These are phyloP conservation scores for Protosalanx chinensis DNA, from an alignment of 2,797 vertebrate genomes.

Conservation along the genomic window DNA sequence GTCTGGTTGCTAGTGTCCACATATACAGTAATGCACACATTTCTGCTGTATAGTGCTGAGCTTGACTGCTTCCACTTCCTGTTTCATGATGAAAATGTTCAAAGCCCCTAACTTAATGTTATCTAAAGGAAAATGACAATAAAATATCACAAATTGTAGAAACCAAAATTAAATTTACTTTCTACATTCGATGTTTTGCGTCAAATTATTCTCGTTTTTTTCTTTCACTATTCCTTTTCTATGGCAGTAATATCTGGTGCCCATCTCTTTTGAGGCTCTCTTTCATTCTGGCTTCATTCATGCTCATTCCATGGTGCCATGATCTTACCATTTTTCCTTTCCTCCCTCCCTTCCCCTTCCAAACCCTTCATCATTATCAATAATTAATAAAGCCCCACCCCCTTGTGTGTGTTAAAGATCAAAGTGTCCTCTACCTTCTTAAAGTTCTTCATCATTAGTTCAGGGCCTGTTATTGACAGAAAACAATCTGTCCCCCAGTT, in stretches of 20 bases:
- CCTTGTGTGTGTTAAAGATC: constrained; percentile 13
- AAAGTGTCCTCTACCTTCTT: constrained; percentile 21
- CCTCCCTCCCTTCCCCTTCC: neutral
- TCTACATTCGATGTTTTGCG: neutral
- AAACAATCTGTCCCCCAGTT: neutral
- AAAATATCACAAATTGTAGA: constrained; percentile 9
- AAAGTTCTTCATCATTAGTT: neutral
- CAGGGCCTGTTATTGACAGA: neutral
- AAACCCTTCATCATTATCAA: constrained; percentile 12
- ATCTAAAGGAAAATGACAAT: neutral
- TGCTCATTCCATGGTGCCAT: neutral
- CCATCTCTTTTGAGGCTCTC: neutral
- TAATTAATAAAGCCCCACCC: constrained; percentile 26
- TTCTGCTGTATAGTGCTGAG: neutral
- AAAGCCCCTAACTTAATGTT: too few species aligned
- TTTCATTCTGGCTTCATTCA: neutral
- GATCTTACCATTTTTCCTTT: neutral
- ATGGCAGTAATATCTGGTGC: neutral
- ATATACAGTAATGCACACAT: too few species aligned
- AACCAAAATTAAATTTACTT: constrained; percentile 4
- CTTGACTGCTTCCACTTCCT: neutral
- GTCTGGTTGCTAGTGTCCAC: too few species aligned
- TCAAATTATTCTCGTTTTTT: neutral
- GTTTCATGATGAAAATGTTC: neutral
- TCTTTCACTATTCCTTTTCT: neutral